Evolutionary conservation across 2,888 invertebrate genomes (phyloP).

Genomic region (Drosophila barbarae): DNA sequence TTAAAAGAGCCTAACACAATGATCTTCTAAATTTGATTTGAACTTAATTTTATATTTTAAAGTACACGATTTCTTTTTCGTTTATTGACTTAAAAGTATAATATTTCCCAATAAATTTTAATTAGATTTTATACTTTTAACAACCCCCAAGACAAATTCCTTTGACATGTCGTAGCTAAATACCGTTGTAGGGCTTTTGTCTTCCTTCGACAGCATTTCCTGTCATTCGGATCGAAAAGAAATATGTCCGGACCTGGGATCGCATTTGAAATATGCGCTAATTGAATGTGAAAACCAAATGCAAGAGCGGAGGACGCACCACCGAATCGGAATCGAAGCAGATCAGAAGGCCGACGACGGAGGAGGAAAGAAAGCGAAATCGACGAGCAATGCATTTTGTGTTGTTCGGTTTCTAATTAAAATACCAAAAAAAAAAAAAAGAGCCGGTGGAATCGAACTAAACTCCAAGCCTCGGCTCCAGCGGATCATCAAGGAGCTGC

Average conservation of each 20-base stretch:
- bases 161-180: background rate
- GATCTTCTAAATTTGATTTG: no score
- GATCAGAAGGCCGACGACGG: conserved; percentile 27
- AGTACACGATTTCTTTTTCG: no score
- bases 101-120: background rate
- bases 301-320: conserved; percentile 23
- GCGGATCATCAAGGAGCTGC: conserved; percentile 51
- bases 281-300: conserved; percentile 69
- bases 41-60: no score
- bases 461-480: conserved; percentile 18
- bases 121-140: background rate
- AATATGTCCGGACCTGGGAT: conserved; percentile 47
- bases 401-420: conserved; percentile 73
- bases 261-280: conserved; percentile 68
- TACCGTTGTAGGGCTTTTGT: background rate
- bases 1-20: background rate
- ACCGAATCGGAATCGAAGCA: conserved; percentile 21
- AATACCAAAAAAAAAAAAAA: conserved; percentile 57
- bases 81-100: background rate
- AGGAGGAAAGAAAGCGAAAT: conserved; percentile 53
- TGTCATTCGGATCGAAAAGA: conserved; percentile 44
- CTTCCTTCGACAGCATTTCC: conserved; percentile 49
- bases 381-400: conserved; percentile 65
- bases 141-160: background rate
- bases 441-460: conserved; percentile 53